phyloP scores from a whole-genome alignment of 2,888 invertebrate species.

The Cephus pygmeus region DNA sequence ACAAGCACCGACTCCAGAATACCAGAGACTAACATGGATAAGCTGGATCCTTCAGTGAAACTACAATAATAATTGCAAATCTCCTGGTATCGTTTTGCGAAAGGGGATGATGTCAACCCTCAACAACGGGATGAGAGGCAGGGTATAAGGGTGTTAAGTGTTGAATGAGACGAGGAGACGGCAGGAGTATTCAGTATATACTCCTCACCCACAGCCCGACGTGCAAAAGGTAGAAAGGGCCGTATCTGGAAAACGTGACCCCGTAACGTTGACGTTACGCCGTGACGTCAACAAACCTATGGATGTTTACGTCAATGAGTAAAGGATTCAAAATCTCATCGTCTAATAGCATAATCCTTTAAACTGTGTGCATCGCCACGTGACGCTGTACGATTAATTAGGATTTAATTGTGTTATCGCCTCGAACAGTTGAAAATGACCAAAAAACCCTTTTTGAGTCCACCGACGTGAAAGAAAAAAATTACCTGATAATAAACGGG shows the following conservation, averaged over 20 bases:
- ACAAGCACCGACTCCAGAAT: not conserved
- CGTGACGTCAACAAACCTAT: not conserved
- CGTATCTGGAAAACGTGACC: not conserved
- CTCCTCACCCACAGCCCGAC: not conserved
- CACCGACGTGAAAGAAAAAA: not conserved
- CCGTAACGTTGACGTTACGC: not conserved
- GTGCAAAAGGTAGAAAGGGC: not conserved
- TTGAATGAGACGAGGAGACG: not conserved
- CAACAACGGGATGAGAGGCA: not conserved
- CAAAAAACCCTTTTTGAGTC: accelerated
- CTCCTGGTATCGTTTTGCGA: not conserved
- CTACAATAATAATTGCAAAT: not conserved
- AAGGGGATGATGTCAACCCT: not conserved
- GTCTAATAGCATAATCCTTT: not conserved
- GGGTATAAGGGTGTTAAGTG: not conserved
- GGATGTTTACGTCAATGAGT: not conserved
- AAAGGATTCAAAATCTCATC: not conserved
- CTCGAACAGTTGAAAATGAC: not conserved
- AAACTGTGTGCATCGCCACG: not conserved
- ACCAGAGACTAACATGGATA: not conserved
- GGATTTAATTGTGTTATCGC: not conserved
- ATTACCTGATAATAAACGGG: not conserved
- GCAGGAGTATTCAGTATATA: not conserved
- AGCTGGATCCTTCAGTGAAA: not conserved
- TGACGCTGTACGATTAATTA: not conserved